Conservation (phyloP, 1,140 invertebrate species). For the Drosophila athabasca region DNA sequence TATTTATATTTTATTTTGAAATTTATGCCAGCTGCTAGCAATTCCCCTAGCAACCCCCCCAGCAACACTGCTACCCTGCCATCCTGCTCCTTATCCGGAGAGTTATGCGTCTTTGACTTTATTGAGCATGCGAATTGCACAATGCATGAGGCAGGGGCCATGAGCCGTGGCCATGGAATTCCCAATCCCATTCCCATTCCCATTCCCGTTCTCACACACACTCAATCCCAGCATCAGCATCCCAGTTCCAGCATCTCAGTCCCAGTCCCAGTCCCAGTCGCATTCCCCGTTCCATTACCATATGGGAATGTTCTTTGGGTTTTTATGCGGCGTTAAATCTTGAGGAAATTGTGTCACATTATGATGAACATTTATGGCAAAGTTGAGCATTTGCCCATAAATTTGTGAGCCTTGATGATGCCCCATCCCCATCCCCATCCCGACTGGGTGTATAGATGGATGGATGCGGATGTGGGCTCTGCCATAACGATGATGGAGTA, state of each 20-base stretch:
- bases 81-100: conserved; percentile 28
- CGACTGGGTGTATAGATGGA: not conserved
- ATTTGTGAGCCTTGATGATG: conserved; percentile 62
- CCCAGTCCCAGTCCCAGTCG: conserved; percentile 16
- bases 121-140: conserved; percentile 72
- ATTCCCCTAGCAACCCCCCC: conserved; percentile 1
- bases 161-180: conserved; percentile 18
- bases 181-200: conserved; percentile 11
- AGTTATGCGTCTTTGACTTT: conserved; percentile 73
- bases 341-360: conserved; percentile 80
- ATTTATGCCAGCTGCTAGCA: conserved; percentile 61
- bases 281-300: conserved; percentile 40
- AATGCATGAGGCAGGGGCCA: conserved; percentile 28
- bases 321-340: conserved; percentile 80
- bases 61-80: conserved; percentile 7
- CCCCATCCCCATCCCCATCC: not conserved
- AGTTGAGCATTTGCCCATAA: conserved; percentile 73
- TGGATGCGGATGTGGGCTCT: conserved; percentile 5
- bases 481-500: conserved; percentile 72
- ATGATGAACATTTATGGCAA: conserved; percentile 80
- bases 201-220: not conserved
- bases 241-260: conserved; percentile 24
- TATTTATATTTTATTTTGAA: conserved; percentile 65
- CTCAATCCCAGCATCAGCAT: conserved; percentile 6
- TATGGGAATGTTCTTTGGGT: conserved; percentile 39